Conservation (phyloP, 2,888 invertebrate species). For the Agonopterix subpropinquella region DNA sequence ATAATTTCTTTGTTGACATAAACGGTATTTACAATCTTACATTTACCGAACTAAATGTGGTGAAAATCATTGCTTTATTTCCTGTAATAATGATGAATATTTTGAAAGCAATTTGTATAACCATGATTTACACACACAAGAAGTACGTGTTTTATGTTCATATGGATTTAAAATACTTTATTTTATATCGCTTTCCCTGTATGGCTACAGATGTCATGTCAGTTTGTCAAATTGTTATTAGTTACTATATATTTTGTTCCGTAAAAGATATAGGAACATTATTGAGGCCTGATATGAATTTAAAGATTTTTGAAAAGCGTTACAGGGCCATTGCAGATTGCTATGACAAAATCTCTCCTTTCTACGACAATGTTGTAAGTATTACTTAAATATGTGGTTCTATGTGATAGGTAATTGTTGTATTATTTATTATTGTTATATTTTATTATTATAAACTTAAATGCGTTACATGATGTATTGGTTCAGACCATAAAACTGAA, state of each 20-base stretch:
- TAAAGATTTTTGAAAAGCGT: neutral
- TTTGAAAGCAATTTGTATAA: neutral
- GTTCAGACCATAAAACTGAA: too few relatives aligned
- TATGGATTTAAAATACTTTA: neutral
- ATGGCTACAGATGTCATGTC: neutral
- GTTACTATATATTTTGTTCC: neutral
- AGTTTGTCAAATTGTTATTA: neutral
- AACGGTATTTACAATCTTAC: conserved; percentile 1
- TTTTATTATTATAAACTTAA: neutral
- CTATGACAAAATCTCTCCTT: neutral
- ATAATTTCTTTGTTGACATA: conserved; percentile 4
- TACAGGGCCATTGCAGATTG: neutral
- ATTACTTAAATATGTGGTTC: neutral
- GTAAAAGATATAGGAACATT: neutral
- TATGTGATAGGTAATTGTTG: neutral
- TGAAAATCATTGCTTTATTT: conserved; percentile 1
- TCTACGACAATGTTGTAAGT: neutral
- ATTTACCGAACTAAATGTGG: neutral
- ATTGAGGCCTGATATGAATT: neutral
- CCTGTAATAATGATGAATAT: neutral
- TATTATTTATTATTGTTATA: neutral
- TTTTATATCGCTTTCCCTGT: neutral
- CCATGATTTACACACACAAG: neutral
- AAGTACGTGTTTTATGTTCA: neutral
- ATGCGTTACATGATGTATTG: too few relatives aligned